Evolutionary conservation across 1,140 invertebrate genomes (phyloP).

Genomic region (Diorhabda elongata): DNA sequence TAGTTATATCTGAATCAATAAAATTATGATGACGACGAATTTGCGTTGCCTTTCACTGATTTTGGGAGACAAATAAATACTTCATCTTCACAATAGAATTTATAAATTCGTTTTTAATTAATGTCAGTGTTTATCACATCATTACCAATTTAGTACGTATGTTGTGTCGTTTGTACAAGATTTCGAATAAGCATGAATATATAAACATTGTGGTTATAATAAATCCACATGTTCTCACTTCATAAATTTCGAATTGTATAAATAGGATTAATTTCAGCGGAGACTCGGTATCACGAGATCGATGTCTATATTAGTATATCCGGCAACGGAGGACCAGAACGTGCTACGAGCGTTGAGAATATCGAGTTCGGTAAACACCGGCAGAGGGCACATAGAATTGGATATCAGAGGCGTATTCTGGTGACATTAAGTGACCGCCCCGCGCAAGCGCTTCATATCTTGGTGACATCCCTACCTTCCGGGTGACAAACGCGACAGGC

Average conservation of each 20-base stretch:
- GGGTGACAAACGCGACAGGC: constrained; percentile 45
- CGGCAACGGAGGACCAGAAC: constrained; percentile 6
- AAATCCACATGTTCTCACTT: too few relatives aligned
- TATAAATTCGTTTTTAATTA: too few relatives aligned
- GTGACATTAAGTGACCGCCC: constrained; percentile 45
- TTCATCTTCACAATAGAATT: too few relatives aligned
- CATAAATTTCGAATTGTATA: neutral
- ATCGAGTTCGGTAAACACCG: constrained; percentile 29
- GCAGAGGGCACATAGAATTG: constrained; percentile 40
- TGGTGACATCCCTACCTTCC: constrained; percentile 45
- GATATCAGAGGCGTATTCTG: constrained; percentile 45
- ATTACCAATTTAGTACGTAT: too few relatives aligned
- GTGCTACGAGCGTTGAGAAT: constrained; percentile 13
- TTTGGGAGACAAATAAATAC: too few relatives aligned
- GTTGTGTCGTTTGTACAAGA: too few relatives aligned
- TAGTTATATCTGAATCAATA: too few relatives aligned
- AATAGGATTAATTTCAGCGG: neutral
- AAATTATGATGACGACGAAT: too few relatives aligned
- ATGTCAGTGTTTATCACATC: too few relatives aligned
- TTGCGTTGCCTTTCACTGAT: too few relatives aligned
- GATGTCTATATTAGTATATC: neutral
- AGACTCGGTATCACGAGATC: neutral
- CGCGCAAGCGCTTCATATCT: constrained; percentile 38
- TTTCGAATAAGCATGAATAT: too few relatives aligned
- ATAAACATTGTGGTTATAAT: too few relatives aligned